Percentiles rank a stretch among this genome's conserved stretches.
Conservation (phyloP, 2,888 invertebrate genomes). For the Acronicta psi region DNA sequence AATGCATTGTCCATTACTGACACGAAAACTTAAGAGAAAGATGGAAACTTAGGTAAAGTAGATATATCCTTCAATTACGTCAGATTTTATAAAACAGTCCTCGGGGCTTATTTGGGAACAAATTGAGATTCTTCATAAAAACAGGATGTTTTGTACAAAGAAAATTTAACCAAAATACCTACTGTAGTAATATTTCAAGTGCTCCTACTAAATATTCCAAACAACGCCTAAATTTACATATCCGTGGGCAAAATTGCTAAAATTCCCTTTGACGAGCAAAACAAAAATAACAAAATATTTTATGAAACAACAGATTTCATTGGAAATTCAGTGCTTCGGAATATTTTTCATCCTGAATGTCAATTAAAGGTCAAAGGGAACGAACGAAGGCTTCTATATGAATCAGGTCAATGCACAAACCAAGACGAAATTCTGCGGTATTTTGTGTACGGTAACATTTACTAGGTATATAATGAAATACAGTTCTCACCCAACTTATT, state of each 20-base stretch:
- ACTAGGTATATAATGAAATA: not conserved
- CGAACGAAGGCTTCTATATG: constrained; percentile 21
- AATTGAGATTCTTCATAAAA: not conserved
- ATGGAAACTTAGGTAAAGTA: too few relatives aligned
- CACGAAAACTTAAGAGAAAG: too few relatives aligned
- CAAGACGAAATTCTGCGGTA: constrained; percentile 13
- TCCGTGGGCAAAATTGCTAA: constrained; percentile 4
- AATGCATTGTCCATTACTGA: too few relatives aligned
- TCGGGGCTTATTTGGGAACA: not conserved
- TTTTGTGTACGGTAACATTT: constrained; percentile 1
- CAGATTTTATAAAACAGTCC: not conserved
- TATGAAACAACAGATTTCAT: constrained; percentile 1
- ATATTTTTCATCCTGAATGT: constrained; percentile 23
- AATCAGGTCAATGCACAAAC: constrained; percentile 48
- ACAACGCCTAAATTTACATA: constrained; percentile 25
- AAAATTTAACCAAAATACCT: not conserved
- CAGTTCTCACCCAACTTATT: too few relatives aligned
- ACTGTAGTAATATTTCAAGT: not conserved
- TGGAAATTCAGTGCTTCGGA: not conserved
- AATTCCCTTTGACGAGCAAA: constrained; percentile 4
- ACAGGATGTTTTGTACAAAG: not conserved
- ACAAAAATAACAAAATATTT: constrained; percentile 6
- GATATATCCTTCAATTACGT: too few relatives aligned
- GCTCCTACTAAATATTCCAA: constrained; percentile 26
- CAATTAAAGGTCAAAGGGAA: constrained; percentile 35